Evolutionary conservation across 2,113 vertebrate species (phyloP).

Genomic region (Gavialis gangeticus): DNA sequence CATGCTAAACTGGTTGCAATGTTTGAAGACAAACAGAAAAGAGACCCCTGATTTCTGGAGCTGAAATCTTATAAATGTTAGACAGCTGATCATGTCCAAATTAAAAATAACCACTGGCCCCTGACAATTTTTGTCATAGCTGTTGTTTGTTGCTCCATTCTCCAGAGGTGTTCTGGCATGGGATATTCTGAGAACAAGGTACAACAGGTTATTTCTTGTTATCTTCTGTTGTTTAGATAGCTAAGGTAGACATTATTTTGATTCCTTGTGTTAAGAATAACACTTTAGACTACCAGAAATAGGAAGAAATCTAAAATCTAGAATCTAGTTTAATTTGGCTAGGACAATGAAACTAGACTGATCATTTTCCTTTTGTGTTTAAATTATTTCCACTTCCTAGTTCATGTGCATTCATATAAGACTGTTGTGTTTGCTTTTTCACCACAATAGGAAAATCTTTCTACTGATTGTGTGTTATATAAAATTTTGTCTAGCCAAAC

Average conservation of each 20-base stretch:
- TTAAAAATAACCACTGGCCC: rapidly evolving
- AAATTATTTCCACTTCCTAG: background rate
- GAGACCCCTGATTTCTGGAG: background rate
- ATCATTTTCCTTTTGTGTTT: background rate
- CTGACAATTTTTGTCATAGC: no score
- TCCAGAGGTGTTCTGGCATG: background rate
- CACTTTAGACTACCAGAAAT: rapidly evolving
- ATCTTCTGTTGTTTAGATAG: background rate
- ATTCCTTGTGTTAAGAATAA: background rate
- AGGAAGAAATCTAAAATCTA: background rate
- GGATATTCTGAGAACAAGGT: background rate
- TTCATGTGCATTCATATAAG: background rate
- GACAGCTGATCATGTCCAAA: background rate
- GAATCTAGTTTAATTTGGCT: background rate
- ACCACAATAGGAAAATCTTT: background rate
- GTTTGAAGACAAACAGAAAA: background rate
- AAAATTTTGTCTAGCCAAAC: background rate
- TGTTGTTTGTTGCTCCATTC: no score
- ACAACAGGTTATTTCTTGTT: background rate
- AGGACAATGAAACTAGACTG: rapidly evolving
- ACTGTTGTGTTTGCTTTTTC: background rate
- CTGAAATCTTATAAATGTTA: rapidly evolving
- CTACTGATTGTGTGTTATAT: background rate
- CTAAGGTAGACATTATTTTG: background rate
- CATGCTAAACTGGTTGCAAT: background rate